Evolutionary conservation across 2,113 vertebrate genomes (phyloP).

Genomic region (Nyctibius bracteatus): DNA sequence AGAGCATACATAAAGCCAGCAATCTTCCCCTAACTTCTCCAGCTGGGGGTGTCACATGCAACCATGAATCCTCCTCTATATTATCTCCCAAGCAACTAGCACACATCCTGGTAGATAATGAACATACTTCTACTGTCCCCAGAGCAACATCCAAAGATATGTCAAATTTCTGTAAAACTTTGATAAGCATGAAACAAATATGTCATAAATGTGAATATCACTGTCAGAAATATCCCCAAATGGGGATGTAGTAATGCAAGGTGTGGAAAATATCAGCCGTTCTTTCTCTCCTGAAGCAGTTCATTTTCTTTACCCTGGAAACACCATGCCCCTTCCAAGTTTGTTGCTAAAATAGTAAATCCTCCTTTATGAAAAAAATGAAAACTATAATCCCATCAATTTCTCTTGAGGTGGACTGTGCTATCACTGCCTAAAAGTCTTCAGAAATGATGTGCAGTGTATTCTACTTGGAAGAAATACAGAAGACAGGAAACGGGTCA

Average conservation of each 20-base stretch:
- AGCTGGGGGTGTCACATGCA: background rate
- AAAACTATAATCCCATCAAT: background rate
- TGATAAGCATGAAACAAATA: background rate
- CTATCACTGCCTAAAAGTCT: background rate
- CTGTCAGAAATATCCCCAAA: background rate
- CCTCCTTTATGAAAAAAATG: background rate
- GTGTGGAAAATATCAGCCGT: background rate
- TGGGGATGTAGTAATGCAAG: background rate
- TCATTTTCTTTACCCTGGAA: background rate
- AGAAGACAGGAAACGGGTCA: background rate
- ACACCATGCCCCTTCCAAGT: background rate
- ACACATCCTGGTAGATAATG: background rate
- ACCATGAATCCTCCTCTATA: background rate
- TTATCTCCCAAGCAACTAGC: background rate
- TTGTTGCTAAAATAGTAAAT: background rate
- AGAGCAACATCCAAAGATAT: background rate
- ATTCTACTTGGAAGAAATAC: background rate
- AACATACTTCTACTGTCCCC: background rate
- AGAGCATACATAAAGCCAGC: background rate
- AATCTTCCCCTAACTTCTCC: background rate
- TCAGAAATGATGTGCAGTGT: background rate
- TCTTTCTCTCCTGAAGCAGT: background rate
- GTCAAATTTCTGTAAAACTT: background rate
- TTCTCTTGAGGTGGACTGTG: background rate
- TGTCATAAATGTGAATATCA: background rate